Percentiles rank a stretch among this genome's conserved stretches.
phyloP scores from a whole-genome alignment of 2,888 invertebrate species.

The Automeris io region DNA sequence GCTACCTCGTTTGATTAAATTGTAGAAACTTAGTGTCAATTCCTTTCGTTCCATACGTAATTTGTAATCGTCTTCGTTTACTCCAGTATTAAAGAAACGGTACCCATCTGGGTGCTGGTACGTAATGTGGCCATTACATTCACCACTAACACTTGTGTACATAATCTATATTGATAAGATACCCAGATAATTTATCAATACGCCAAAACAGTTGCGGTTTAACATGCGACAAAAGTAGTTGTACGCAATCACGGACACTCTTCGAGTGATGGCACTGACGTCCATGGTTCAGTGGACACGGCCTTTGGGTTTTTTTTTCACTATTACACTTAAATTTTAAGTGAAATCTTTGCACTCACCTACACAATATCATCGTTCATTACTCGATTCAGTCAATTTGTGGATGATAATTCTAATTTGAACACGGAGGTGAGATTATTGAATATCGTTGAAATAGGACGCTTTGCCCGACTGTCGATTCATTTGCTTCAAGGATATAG shows the following conservation, averaged over 20 bases:
- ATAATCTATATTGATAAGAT: conserved; percentile 72
- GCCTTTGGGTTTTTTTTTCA: conserved; percentile 18
- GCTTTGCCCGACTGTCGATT: background rate
- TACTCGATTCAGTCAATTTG: background rate
- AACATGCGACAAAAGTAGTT: conserved; percentile 22
- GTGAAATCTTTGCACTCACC: conserved; percentile 24
- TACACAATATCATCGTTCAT: background rate
- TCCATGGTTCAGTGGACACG: conserved; percentile 19
- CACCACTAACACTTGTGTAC: conserved; percentile 64
- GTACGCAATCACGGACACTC: conserved; percentile 19
- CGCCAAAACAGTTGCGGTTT: conserved; percentile 21
- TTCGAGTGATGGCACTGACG: conserved; percentile 10
- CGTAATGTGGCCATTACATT: conserved; percentile 59
- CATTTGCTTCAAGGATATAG: background rate
- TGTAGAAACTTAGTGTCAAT: conserved; percentile 68
- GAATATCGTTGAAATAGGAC: too few species aligned
- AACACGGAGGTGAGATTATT: background rate
- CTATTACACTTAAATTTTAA: conserved; percentile 11
- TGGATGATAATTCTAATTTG: background rate
- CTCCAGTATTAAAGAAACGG: conserved; percentile 29
- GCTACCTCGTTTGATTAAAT: conserved; percentile 70
- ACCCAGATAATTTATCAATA: conserved; percentile 19
- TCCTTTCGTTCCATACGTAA: conserved; percentile 64
- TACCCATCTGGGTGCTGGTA: conserved; percentile 50
- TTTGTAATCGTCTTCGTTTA: conserved; percentile 29